A percentile compares a stretch with the other conserved stretches of the same genome.
These are phyloP conservation scores for Upupa epops DNA, from an alignment of 2,113 vertebrate genomes.

Conservation along the genomic window DNA sequence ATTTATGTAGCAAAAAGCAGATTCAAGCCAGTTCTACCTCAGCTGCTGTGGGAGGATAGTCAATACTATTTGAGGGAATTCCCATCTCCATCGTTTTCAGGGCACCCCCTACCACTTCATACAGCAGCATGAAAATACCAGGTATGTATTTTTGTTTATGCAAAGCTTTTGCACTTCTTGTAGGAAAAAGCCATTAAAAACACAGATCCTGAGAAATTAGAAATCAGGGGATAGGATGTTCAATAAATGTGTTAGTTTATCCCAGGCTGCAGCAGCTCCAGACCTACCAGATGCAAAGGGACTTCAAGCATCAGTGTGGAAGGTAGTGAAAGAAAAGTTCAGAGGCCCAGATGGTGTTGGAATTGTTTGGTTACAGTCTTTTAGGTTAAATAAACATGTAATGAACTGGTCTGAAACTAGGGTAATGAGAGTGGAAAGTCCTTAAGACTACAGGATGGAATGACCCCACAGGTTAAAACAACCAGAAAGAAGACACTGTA, in stretches of 20 bases:
- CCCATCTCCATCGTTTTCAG: not conserved
- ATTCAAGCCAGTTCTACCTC: not conserved
- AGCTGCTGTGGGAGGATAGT: fast-evolving
- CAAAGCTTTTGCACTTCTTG: not conserved
- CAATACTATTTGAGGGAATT: not conserved
- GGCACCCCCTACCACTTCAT: too few relatives aligned
- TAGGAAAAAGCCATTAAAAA: fast-evolving
- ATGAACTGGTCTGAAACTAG: too few relatives aligned
- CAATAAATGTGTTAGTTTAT: fast-evolving
- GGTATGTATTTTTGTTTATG: fast-evolving
- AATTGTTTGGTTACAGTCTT: too few relatives aligned
- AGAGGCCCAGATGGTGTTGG: too few relatives aligned
- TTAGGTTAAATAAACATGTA: too few relatives aligned
- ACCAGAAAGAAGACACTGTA: too few relatives aligned
- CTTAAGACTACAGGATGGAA: too few relatives aligned
- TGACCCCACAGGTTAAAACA: too few relatives aligned
- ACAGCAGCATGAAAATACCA: too few relatives aligned
- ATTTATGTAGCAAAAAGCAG: fast-evolving
- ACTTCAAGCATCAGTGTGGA: not conserved
- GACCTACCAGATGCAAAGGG: fast-evolving
- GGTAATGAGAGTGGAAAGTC: too few relatives aligned
- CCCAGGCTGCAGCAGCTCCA: fast-evolving
- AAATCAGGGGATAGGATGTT: fast-evolving
- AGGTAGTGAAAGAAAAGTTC: fast-evolving
- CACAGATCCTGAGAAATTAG: not conserved